These are phyloP conservation scores for Netelia fuscicornis DNA, from an alignment of 2,888 invertebrate genomes.

Conservation along the genomic window DNA sequence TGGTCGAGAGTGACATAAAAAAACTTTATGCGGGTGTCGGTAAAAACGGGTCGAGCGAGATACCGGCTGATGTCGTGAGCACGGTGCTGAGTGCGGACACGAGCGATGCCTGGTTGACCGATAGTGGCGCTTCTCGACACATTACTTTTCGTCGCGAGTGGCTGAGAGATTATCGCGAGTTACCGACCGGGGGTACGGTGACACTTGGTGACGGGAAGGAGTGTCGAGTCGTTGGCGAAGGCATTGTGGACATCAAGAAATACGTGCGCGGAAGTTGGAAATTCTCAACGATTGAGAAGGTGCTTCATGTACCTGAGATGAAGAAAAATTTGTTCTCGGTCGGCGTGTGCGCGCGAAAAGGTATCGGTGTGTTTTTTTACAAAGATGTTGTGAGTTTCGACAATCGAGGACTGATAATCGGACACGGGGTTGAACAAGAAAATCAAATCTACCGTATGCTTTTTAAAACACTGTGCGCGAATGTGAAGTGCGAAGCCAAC, in stretches of 20 bases:
- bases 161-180: constrained; percentile 48
- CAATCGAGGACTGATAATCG: background rate
- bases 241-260: constrained; percentile 60
- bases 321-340: constrained; percentile 66
- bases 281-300: constrained; percentile 57
- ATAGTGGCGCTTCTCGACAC: constrained; percentile 63
- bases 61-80: background rate
- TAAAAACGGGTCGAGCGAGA: background rate
- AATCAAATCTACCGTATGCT: constrained; percentile 63
- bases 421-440: constrained; percentile 24
- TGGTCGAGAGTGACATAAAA: constrained; percentile 18
- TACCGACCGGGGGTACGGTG: constrained; percentile 45
- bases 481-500: constrained; percentile 46
- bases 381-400: constrained; percentile 9
- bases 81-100: constrained; percentile 25
- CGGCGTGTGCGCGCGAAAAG: constrained; percentile 40
- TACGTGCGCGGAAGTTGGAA: constrained; percentile 48
- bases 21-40: background rate
- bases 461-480: constrained; percentile 17
- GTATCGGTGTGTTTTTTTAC: constrained; percentile 38
- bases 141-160: constrained; percentile 62
- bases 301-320: constrained; percentile 50
- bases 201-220: constrained; percentile 56
- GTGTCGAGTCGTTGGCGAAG: constrained; percentile 57
- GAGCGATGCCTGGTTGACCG: constrained; percentile 60